Conservation (phyloP, 2,888 invertebrate species). For the Prenolepis imparis region DNA sequence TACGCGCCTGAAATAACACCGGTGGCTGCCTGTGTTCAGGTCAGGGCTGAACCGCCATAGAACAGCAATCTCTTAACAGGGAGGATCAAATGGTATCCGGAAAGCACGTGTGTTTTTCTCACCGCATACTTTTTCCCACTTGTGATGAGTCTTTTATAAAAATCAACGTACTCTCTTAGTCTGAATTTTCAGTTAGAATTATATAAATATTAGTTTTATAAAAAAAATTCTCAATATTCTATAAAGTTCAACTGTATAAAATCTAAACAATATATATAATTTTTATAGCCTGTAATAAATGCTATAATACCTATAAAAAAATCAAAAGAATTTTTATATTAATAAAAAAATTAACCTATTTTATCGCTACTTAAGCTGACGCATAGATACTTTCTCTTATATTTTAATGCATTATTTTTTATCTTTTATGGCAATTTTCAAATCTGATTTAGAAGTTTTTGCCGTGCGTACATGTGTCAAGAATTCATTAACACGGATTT, state of each 20-base stretch:
- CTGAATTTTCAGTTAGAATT: background rate
- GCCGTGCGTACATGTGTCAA: background rate
- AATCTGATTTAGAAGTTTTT: background rate
- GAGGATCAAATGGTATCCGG: constrained; percentile 63
- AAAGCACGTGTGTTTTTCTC: constrained; percentile 24
- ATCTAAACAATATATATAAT: too few relatives aligned
- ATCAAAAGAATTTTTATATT: background rate
- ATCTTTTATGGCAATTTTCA: constrained; percentile 27
- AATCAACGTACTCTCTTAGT: background rate
- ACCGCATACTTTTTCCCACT: constrained; percentile 2
- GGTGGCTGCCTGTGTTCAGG: constrained; percentile 41
- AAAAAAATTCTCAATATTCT: background rate
- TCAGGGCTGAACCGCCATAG: constrained; percentile 48
- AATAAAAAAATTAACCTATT: background rate
- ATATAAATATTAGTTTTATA: background rate
- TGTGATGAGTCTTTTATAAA: background rate
- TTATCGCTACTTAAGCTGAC: background rate
- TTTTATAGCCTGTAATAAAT: background rate
- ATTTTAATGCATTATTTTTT: constrained; percentile 29
- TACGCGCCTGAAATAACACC: constrained; percentile 46
- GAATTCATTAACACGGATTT: constrained; percentile 25
- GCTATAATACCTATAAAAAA: background rate
- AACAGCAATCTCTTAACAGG: constrained; percentile 59
- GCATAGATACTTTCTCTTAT: background rate
- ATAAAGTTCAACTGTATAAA: background rate